Evolutionary conservation across 37 sponge, comb jelly and placozoan species (phyloP).

Genomic region (Eunapius fragilis): DNA sequence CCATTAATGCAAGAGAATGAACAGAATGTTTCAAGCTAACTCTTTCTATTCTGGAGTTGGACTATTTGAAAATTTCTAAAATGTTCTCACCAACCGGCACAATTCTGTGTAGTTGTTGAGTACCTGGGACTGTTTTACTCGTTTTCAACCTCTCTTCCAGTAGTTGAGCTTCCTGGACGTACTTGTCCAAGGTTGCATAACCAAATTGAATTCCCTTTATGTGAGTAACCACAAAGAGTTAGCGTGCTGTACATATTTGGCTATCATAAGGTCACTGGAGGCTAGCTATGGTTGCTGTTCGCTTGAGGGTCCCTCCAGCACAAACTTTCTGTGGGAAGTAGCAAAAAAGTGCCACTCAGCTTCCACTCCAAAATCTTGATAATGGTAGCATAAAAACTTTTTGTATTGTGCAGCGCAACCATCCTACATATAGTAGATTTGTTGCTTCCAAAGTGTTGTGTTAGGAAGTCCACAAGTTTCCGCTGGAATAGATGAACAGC

Average conservation of each 20-base stretch:
- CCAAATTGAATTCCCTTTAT: neutral
- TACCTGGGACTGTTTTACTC: neutral
- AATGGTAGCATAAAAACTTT: slow-evolving; percentile 41
- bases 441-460: neutral
- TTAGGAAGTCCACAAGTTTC: slow-evolving; percentile 33
- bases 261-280: slow-evolving; percentile 28
- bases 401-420: slow-evolving; percentile 62
- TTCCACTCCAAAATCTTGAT: slow-evolving; percentile 45
- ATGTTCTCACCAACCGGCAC: neutral
- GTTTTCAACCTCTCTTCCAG: neutral
- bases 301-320: slow-evolving; percentile 64
- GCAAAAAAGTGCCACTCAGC: slow-evolving; percentile 70
- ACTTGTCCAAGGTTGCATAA: neutral
- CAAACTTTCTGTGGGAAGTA: slow-evolving; percentile 65
- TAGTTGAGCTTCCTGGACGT: neutral
- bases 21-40: neutral
- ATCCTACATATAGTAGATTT: slow-evolving; percentile 63
- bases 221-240: slow-evolving; percentile 27
- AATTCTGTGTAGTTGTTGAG: neutral
- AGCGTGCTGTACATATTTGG: slow-evolving; percentile 59
- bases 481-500: slow-evolving; percentile 57
- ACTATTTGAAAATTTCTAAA: neutral
- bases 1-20: neutral
- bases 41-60: neutral
- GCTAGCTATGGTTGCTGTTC: slow-evolving; percentile 55